Evolutionary conservation across 2,888 invertebrate genomes (phyloP).

Genomic region (Stenodera caucasica): DNA sequence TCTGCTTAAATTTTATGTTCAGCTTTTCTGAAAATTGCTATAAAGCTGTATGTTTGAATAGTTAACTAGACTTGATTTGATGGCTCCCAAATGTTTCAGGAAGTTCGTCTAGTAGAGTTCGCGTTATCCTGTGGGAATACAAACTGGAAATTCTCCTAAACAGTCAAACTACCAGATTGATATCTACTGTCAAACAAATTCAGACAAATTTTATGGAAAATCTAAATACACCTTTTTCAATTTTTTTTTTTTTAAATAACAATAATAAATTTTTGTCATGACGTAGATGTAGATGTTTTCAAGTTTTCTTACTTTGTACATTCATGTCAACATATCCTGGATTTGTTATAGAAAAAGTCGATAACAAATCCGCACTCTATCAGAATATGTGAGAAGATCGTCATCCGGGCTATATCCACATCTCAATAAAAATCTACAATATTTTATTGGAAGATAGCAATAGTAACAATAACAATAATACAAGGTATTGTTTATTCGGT

Average conservation of each 20-base stretch:
- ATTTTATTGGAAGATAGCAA: background rate
- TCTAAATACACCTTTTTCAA: background rate
- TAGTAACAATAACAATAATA: background rate
- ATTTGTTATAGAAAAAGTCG: conserved; percentile 10
- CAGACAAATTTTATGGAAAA: background rate
- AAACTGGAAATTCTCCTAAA: background rate
- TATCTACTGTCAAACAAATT: background rate
- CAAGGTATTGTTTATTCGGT: background rate
- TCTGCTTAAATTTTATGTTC: no score
- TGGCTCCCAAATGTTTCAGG: background rate
- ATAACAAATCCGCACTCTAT: conserved; percentile 20
- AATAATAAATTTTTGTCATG: conserved; percentile 5
- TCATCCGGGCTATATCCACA: conserved; percentile 1
- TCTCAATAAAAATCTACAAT: background rate
- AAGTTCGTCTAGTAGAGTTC: background rate
- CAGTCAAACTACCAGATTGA: background rate
- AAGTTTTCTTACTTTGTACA: conserved; percentile 13
- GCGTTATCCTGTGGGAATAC: background rate
- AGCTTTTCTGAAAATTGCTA: no score
- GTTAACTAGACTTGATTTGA: background rate
- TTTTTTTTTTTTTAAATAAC: conserved; percentile 15
- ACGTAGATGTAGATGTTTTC: background rate
- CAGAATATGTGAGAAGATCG: conserved; percentile 21
- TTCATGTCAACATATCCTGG: conserved; percentile 22
- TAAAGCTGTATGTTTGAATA: background rate